Evolutionary conservation across 1,140 invertebrate species (phyloP).

Genomic region (Bombyx mandarina): DNA sequence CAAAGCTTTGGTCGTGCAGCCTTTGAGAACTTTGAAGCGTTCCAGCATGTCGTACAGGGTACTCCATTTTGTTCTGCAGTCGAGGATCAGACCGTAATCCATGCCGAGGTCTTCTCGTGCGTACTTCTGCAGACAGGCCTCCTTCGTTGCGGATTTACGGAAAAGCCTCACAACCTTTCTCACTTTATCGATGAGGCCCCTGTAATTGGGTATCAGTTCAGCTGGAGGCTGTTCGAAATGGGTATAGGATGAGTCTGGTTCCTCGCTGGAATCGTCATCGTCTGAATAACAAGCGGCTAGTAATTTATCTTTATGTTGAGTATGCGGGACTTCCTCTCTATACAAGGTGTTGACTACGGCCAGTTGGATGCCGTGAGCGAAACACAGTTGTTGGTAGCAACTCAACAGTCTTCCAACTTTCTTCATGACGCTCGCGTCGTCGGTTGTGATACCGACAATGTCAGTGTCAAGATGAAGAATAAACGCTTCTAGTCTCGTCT

Average conservation of each 20-base stretch:
- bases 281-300: constrained; percentile 1
- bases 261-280: not conserved
- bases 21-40: not conserved
- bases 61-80: constrained; percentile 11
- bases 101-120: constrained; percentile 6
- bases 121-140: constrained; percentile 11
- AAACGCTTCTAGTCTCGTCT: constrained; percentile 2
- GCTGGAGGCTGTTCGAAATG: not conserved
- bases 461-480: constrained; percentile 6
- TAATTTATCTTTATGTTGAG: not conserved
- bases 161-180: constrained; percentile 8
- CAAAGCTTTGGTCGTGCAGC: too few relatives aligned
- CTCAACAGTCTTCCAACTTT: constrained; percentile 9
- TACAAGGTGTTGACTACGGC: constrained; percentile 14
- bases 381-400: constrained; percentile 11
- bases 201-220: constrained; percentile 8
- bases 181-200: constrained; percentile 8
- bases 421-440: constrained; percentile 12
- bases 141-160: constrained; percentile 11
- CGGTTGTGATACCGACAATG: constrained; percentile 9
- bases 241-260: too few relatives aligned
- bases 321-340: constrained; percentile 6
- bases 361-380: constrained; percentile 15
- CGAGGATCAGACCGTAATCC: constrained; percentile 5
- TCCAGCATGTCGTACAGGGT: constrained; percentile 11